Evolutionary conservation across 2,797 vertebrate genomes (phyloP).

Genomic region (Micromesistius poutassou): DNA sequence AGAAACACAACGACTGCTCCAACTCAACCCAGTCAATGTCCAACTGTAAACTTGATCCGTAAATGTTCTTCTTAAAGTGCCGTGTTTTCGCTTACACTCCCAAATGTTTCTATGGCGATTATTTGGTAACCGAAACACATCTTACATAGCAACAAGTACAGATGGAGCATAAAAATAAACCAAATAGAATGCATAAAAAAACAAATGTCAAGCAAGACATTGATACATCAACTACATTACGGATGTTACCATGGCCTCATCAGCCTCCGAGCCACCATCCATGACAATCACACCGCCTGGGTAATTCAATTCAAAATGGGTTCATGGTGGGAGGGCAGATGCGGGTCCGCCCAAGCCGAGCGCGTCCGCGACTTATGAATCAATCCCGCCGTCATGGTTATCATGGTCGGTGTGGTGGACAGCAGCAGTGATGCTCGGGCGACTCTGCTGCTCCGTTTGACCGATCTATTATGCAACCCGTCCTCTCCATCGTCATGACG

Average conservation of each 20-base stretch:
- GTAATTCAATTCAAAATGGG: background rate
- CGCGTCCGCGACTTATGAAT: background rate
- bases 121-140: background rate
- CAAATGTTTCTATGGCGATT: background rate
- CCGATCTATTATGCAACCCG: background rate
- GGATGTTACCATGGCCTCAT: background rate
- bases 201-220: background rate
- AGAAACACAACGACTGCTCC: background rate
- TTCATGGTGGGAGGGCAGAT: background rate
- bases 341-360: background rate
- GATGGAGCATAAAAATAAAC: background rate
- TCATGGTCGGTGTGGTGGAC: background rate
- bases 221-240: background rate
- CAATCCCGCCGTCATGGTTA: background rate
- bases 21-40: background rate
- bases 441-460: background rate
- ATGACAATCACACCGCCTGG: background rate
- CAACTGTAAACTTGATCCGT: background rate
- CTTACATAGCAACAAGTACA: background rate
- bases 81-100: background rate
- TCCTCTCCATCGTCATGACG: background rate
- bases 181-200: background rate
- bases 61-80: background rate
- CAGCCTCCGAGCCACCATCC: background rate
- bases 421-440: background rate